Evolutionary conservation across 2,113 vertebrate genomes (phyloP).

Genomic region (Larimichthys polyactis): DNA sequence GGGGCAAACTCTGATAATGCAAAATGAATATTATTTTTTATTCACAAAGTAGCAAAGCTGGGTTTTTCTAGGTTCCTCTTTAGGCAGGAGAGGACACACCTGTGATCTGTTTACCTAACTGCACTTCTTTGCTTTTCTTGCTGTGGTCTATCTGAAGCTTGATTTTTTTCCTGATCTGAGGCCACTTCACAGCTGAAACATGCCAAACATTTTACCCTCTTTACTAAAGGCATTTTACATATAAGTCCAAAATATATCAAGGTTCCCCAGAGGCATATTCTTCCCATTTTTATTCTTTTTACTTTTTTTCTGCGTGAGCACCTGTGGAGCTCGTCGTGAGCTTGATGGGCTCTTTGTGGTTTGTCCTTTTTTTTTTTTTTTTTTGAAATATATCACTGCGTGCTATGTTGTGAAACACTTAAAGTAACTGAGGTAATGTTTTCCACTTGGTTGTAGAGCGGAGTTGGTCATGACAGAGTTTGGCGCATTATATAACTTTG

Average conservation of each 20-base stretch:
- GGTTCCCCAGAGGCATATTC: not conserved
- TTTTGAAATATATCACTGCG: slow-evolving; percentile 26
- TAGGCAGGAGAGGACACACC: not conserved
- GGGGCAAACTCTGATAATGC: not conserved
- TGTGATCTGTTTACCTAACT: not conserved
- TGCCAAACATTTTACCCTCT: not conserved
- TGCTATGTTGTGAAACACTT: slow-evolving; percentile 34
- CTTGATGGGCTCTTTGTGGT: slow-evolving; percentile 20
- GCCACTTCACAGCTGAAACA: not conserved
- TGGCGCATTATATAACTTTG: slow-evolving; percentile 41
- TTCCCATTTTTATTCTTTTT: not conserved
- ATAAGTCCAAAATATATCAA: not conserved
- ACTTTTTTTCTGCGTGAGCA: not conserved
- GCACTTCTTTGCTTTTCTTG: not conserved
- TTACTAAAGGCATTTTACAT: not conserved
- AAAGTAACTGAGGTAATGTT: slow-evolving; percentile 55
- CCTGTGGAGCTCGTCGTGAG: slow-evolving; percentile 25
- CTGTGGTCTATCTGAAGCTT: not conserved
- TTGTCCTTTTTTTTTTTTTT: slow-evolving; percentile 15
- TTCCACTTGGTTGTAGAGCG: slow-evolving; percentile 55
- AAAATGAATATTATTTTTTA: not conserved
- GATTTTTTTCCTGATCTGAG: not conserved
- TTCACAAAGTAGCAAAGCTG: too few species aligned
- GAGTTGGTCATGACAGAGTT: slow-evolving; percentile 46
- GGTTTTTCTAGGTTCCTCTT: not conserved